Conservation (phyloP, 2,888 invertebrate species). For the Myathropa florea region DNA sequence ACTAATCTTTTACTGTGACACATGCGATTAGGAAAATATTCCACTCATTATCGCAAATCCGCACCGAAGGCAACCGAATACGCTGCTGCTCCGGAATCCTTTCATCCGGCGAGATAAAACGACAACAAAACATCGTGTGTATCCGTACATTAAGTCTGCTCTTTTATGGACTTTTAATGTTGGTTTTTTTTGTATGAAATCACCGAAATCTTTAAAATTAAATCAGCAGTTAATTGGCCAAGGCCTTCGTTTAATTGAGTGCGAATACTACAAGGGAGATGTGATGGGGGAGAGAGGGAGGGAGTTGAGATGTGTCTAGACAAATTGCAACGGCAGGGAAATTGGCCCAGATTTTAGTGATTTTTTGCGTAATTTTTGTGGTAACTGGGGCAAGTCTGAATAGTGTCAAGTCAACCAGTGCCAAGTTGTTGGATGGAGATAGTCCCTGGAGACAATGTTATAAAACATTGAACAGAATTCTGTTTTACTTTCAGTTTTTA, state of each 20-base stretch:
- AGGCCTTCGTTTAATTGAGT: not conserved
- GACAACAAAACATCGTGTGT: not conserved
- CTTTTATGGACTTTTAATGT: not conserved
- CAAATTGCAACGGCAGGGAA: not conserved
- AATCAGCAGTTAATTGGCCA: not conserved
- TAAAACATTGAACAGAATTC: not conserved
- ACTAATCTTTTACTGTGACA: conserved; percentile 62
- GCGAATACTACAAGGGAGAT: not conserved
- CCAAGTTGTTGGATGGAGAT: not conserved
- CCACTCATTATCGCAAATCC: not conserved
- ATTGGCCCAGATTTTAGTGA: not conserved
- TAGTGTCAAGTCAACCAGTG: not conserved
- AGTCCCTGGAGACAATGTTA: not conserved
- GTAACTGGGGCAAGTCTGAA: not conserved
- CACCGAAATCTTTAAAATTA: not conserved
- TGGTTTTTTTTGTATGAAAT: not conserved
- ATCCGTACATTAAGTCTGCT: not conserved
- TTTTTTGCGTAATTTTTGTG: not conserved
- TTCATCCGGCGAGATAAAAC: not conserved
- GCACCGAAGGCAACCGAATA: not conserved
- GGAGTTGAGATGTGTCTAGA: not conserved
- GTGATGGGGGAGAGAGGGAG: not conserved
- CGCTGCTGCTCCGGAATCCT: not conserved
- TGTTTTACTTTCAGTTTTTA: not conserved
- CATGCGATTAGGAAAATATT: conserved; percentile 47